Conservation (phyloP, 1,140 invertebrate genomes). For the Cardiocondyla obscurior region DNA sequence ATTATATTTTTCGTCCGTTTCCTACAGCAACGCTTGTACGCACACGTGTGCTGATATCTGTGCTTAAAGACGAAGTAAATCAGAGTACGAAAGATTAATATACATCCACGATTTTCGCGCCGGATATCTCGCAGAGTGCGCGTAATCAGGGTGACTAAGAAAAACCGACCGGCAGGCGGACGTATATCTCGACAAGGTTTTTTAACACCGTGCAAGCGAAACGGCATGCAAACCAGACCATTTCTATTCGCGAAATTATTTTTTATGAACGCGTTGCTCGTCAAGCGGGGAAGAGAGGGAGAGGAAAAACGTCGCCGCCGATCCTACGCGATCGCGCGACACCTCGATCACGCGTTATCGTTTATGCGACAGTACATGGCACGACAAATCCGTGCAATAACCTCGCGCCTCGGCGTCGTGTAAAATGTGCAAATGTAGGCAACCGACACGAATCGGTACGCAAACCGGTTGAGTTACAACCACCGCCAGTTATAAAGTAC, state of each 20-base stretch:
- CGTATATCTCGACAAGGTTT: slow-evolving; percentile 43
- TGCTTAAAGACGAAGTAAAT: slow-evolving; percentile 19
- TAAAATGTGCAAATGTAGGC: slow-evolving; percentile 72
- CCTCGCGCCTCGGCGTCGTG: slow-evolving; percentile 59
- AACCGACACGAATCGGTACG: slow-evolving; percentile 68
- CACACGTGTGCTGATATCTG: not conserved
- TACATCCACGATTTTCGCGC: slow-evolving; percentile 39
- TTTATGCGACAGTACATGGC: slow-evolving; percentile 36
- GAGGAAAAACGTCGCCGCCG: slow-evolving; percentile 19
- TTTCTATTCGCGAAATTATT: slow-evolving; percentile 66
- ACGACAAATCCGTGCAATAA: slow-evolving; percentile 74
- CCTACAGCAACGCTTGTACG: not conserved
- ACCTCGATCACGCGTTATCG: slow-evolving; percentile 59
- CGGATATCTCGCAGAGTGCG: slow-evolving; percentile 27
- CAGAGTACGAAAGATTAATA: slow-evolving; percentile 42
- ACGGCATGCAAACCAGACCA: slow-evolving; percentile 62
- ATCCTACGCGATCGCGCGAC: slow-evolving; percentile 62
- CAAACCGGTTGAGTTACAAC: slow-evolving; percentile 74
- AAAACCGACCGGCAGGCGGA: slow-evolving; percentile 27
- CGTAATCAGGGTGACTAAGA: slow-evolving; percentile 55
- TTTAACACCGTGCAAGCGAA: slow-evolving; percentile 37
- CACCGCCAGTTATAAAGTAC: slow-evolving; percentile 65
- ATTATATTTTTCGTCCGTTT: not conserved
- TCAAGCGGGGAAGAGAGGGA: too few relatives aligned
- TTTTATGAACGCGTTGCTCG: slow-evolving; percentile 30